A percentile compares a stretch with the other conserved stretches of the same genome.
Conservation (phyloP, 2,888 invertebrate species). For the Eilema depressum region DNA sequence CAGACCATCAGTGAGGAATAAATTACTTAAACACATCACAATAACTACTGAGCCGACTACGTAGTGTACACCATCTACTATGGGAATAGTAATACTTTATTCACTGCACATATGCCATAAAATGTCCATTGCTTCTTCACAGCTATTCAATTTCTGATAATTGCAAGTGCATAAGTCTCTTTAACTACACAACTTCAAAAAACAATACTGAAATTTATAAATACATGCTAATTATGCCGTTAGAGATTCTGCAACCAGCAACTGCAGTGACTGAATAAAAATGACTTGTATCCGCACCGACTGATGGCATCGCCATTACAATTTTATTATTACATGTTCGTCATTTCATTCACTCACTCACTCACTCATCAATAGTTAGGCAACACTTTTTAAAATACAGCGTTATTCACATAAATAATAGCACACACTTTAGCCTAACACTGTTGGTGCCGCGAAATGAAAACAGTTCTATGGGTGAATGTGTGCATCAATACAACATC, state of each 20-base stretch:
- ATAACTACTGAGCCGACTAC: slow-evolving; percentile 48
- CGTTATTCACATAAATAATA: slow-evolving; percentile 43
- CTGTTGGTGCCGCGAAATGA: slow-evolving; percentile 52
- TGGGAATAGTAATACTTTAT: slow-evolving; percentile 57
- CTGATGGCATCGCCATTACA: slow-evolving; percentile 65
- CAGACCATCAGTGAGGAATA: slow-evolving; percentile 64
- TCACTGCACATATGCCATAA: slow-evolving; percentile 69
- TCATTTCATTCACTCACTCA: slow-evolving; percentile 63
- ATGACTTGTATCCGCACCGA: slow-evolving; percentile 56
- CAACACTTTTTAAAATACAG: slow-evolving; percentile 38
- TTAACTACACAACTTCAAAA: slow-evolving; percentile 24
- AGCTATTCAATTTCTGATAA: slow-evolving; percentile 45
- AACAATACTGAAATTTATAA: slow-evolving; percentile 21
- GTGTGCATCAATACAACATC: slow-evolving; percentile 72
- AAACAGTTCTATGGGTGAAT: slow-evolving; percentile 70
- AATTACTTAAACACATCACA: slow-evolving; percentile 65
- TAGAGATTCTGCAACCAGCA: slow-evolving; percentile 19
- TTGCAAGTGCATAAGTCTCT: slow-evolving; percentile 24
- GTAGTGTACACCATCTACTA: slow-evolving; percentile 52
- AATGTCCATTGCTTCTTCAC: slow-evolving; percentile 66
- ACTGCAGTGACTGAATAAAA: slow-evolving; percentile 43
- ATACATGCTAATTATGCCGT: slow-evolving; percentile 17
- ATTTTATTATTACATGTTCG: slow-evolving; percentile 46
- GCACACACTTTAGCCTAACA: slow-evolving; percentile 52
- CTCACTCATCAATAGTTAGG: slow-evolving; percentile 47